These are phyloP conservation scores for Pagetopsis macropterus DNA, from an alignment of 2,797 vertebrate genomes.

Conservation along the genomic window DNA sequence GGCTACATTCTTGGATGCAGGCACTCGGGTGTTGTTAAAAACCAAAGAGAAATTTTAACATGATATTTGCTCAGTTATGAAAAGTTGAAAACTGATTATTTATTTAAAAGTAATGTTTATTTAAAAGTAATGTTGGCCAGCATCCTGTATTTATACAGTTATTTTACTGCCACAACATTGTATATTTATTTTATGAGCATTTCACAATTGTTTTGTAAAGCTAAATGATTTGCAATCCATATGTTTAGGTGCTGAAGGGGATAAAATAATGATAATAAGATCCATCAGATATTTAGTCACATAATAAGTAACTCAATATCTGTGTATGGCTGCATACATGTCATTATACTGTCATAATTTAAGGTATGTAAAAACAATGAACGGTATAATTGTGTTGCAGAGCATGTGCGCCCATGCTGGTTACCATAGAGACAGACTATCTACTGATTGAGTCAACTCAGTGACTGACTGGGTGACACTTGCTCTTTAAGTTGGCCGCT, in stretches of 20 bases:
- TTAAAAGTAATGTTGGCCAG: too few species aligned
- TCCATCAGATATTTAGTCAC: not conserved
- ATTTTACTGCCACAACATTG: not conserved
- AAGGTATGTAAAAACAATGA: slow-evolving; percentile 26
- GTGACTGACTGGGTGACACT: slow-evolving; percentile 75
- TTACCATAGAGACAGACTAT: slow-evolving; percentile 80
- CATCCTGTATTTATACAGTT: not conserved
- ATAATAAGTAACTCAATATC: not conserved
- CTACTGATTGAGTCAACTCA: slow-evolving; percentile 68
- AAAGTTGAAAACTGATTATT: too few species aligned
- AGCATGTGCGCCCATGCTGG: slow-evolving; percentile 61
- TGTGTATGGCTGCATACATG: not conserved
- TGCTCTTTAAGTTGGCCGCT: slow-evolving; percentile 70
- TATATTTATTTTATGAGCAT: not conserved
- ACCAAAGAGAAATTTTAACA: too few species aligned
- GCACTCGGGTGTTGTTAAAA: too few species aligned
- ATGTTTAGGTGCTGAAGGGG: not conserved
- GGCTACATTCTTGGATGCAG: too few species aligned
- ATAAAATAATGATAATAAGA: not conserved
- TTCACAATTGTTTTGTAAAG: not conserved
- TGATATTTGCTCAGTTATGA: too few species aligned
- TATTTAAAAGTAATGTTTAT: too few species aligned
- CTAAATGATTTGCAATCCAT: not conserved
- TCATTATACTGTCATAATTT: not conserved
- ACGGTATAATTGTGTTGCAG: slow-evolving; percentile 53